Evolutionary conservation across 1,140 invertebrate genomes (phyloP).

Genomic region (Brachionus sp.): DNA sequence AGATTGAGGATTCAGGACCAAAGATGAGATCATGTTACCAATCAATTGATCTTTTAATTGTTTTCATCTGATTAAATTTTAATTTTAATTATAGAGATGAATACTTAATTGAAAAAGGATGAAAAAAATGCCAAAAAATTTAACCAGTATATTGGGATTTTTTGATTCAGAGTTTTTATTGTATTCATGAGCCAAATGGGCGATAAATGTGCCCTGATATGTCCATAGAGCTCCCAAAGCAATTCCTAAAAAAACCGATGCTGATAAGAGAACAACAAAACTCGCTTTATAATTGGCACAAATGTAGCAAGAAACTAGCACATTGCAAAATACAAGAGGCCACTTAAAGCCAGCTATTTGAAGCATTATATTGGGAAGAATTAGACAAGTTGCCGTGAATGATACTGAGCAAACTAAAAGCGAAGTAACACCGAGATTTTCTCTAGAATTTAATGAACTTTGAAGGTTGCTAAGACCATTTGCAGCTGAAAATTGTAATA

Average conservation of each 20-base stretch:
- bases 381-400: background rate
- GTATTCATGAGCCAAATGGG: background rate
- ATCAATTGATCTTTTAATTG: slow-evolving; percentile 32
- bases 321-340: background rate
- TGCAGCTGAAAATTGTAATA: slow-evolving; percentile 32
- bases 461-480: slow-evolving; percentile 30
- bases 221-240: background rate
- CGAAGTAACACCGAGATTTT: slow-evolving; percentile 9
- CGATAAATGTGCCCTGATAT: slow-evolving; percentile 2
- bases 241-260: background rate
- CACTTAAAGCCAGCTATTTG: background rate
- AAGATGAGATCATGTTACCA: slow-evolving; percentile 21
- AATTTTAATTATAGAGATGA: background rate
- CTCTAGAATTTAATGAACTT: background rate
- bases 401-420: background rate
- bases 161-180: background rate
- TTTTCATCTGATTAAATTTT: background rate
- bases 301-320: background rate
- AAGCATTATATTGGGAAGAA: background rate
- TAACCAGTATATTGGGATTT: background rate
- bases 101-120: slow-evolving; percentile 41
- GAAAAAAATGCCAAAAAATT: slow-evolving; percentile 43
- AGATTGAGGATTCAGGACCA: slow-evolving; percentile 5
- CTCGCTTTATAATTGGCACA: background rate
- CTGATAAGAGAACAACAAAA: background rate